A percentile compares a stretch with the other conserved stretches of the same genome.
These are phyloP conservation scores for Cladopsammia gracilis DNA, from an alignment of 64 coral and sea anemone genomes.

Conservation along the genomic window DNA sequence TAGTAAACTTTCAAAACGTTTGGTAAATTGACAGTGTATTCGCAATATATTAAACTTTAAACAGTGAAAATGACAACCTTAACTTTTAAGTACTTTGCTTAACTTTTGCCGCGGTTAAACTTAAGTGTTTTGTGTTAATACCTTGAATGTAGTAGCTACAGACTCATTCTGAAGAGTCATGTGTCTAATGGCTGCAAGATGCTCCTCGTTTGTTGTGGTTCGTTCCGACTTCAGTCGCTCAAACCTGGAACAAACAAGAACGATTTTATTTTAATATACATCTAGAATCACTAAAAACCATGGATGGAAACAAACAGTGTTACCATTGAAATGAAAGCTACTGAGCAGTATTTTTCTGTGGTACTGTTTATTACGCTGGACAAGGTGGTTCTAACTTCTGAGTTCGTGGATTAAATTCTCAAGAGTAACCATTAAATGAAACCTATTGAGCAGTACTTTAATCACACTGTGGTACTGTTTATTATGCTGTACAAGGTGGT, in stretches of 20 bases:
- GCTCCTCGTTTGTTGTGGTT: slow-evolving; percentile 70
- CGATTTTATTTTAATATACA: too few relatives aligned
- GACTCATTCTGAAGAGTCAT: slow-evolving; percentile 86
- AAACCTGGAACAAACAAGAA: slow-evolving; percentile 43
- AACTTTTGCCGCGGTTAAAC: too few relatives aligned
- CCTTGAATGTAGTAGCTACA: slow-evolving; percentile 84
- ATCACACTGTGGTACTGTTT: background rate
- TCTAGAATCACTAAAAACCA: too few relatives aligned
- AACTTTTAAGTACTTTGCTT: too few relatives aligned
- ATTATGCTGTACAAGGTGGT: background rate
- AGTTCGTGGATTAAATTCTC: background rate
- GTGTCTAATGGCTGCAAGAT: slow-evolving; percentile 78
- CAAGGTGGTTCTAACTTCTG: background rate
- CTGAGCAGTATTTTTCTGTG: too few relatives aligned
- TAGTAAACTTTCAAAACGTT: too few relatives aligned
- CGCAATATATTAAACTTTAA: too few relatives aligned
- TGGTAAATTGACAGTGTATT: too few relatives aligned
- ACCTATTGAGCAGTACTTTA: background rate
- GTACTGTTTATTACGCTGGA: background rate
- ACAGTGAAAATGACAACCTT: too few relatives aligned
- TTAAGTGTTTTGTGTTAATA: background rate
- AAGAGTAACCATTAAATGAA: background rate
- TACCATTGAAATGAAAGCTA: too few relatives aligned
- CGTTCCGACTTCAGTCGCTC: slow-evolving; percentile 77
- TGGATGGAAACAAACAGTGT: too few relatives aligned